Conservation (phyloP, 2,113 vertebrate genomes). For the Bufo gargarizans region DNA sequence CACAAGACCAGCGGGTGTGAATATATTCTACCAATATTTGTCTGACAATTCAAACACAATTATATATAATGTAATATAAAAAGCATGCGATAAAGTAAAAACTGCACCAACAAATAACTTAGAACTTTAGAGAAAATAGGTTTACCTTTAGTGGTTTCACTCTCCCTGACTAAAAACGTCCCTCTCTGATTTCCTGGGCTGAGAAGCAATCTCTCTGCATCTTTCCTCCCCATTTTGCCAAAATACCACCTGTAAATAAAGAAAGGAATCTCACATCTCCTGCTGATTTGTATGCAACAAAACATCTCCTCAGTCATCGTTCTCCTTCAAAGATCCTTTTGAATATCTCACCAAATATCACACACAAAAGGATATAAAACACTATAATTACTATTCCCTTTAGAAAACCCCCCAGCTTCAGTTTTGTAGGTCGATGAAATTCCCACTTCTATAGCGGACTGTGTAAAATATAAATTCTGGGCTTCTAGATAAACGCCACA, state of each 20-base stretch:
- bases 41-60: too few relatives aligned
- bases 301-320: background rate
- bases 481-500: too few relatives aligned
- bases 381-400: background rate
- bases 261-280: background rate
- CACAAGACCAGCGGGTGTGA: too few relatives aligned
- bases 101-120: too few relatives aligned
- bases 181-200: conserved; percentile 93
- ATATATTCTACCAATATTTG: too few relatives aligned
- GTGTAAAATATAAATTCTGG: too few relatives aligned
- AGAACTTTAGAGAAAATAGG: background rate
- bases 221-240: conserved; percentile 98
- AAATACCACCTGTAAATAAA: conserved; percentile 91
- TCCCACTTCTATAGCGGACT: background rate
- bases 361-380: background rate
- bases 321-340: background rate
- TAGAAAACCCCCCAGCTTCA: background rate
- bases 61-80: too few relatives aligned
- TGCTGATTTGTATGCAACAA: background rate
- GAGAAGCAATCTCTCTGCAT: conserved; percentile 92
- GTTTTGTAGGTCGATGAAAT: background rate
- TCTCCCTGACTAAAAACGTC: conserved; percentile 94
- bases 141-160: conserved; percentile 98
- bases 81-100: too few relatives aligned
- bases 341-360: background rate